Percentiles rank a stretch among this genome's conserved stretches.
Evolutionary conservation across 2,113 vertebrate genomes (phyloP).

Genomic region (Tapirus terrestris): DNA sequence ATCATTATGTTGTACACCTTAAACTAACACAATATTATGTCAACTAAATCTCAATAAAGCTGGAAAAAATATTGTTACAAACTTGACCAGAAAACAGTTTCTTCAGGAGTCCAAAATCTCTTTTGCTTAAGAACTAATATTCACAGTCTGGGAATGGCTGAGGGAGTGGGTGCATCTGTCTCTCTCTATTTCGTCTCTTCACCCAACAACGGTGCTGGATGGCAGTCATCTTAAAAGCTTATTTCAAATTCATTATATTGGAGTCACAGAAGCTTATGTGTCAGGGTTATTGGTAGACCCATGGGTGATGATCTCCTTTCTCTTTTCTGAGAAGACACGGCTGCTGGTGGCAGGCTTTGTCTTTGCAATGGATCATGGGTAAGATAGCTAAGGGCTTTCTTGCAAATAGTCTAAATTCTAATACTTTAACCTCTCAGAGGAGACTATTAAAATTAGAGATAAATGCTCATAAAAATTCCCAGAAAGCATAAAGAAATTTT

Average conservation of each 20-base stretch:
- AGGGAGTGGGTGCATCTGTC: not conserved
- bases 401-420: not conserved
- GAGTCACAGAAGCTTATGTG: not conserved
- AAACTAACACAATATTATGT: not conserved
- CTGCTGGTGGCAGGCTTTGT: not conserved
- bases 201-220: not conserved
- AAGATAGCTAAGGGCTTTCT: not conserved
- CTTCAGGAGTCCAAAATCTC: not conserved
- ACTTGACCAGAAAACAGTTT: not conserved
- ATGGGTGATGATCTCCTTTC: not conserved
- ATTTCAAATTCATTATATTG: not conserved
- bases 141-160: not conserved
- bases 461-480: conserved; percentile 8
- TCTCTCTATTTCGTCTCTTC: not conserved
- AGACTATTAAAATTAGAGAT: not conserved
- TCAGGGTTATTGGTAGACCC: not conserved
- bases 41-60: not conserved
- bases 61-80: not conserved
- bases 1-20: not conserved
- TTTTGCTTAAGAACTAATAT: not conserved
- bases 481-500: not conserved
- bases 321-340: not conserved
- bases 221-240: not conserved
- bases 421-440: not conserved
- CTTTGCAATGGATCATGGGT: not conserved